A percentile compares a stretch with the other conserved stretches of the same genome.
These are phyloP conservation scores for Harpegnathos saltator DNA, from an alignment of 1,140 invertebrate genomes.

Conservation along the genomic window DNA sequence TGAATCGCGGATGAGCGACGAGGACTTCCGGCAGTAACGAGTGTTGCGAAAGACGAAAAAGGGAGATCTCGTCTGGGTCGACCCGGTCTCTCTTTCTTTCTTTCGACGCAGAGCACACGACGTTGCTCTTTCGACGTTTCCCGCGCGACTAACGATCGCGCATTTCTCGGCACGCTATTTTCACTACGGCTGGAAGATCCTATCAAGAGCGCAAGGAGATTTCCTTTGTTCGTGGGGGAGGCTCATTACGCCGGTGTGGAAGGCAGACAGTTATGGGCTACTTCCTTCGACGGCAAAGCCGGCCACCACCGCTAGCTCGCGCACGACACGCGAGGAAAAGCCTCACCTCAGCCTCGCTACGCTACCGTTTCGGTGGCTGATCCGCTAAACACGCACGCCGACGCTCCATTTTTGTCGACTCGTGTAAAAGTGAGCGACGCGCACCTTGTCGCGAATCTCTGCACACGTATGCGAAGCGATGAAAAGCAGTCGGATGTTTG, in stretches of 20 bases:
- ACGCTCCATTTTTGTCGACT: conserved; percentile 36
- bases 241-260: conserved; percentile 75
- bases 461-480: not conserved
- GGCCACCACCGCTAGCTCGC: conserved; percentile 12
- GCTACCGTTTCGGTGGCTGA: conserved; percentile 16
- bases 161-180: conserved; percentile 76
- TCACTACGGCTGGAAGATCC: conserved; percentile 77
- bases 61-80: not conserved
- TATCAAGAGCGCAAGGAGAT: conserved; percentile 76
- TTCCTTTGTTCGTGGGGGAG: conserved; percentile 81
- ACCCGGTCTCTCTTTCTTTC: not conserved
- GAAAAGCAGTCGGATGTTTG: not conserved
- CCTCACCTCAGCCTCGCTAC: conserved; percentile 45
- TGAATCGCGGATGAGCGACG: not conserved
- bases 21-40: not conserved
- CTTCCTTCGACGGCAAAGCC: conserved; percentile 71
- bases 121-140: conserved; percentile 72
- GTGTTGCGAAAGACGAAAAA: not conserved
- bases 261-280: conserved; percentile 80
- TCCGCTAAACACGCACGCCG: conserved; percentile 29
- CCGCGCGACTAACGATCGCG: conserved; percentile 77
- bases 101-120: conserved; percentile 25
- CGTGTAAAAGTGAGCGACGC: conserved; percentile 7
- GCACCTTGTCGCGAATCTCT: not conserved
- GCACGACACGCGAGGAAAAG: conserved; percentile 53